phyloP scores from a whole-genome alignment of 2,888 invertebrate species.

The Cerceris rybyensis region DNA sequence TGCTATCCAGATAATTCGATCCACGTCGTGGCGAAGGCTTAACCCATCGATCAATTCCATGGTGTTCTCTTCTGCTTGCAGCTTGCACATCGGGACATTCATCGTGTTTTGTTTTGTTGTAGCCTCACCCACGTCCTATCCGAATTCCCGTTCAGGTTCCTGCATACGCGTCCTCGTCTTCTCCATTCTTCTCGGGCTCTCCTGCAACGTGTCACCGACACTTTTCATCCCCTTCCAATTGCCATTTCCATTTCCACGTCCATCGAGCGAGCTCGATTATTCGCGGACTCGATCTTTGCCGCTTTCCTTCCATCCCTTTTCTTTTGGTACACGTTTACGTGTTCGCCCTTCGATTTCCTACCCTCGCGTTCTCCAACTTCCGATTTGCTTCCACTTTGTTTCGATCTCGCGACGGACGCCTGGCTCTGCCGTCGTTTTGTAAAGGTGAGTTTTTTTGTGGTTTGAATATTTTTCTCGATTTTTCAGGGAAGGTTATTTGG shows the following conservation, averaged over 20 bases:
- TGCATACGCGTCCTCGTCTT: conserved; percentile 66
- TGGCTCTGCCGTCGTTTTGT: conserved; percentile 54
- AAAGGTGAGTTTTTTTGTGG: conserved; percentile 61
- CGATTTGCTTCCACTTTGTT: conserved; percentile 58
- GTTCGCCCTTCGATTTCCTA: conserved; percentile 52
- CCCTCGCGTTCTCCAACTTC: conserved; percentile 44
- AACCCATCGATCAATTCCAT: conserved; percentile 55
- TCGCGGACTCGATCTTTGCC: conserved; percentile 19
- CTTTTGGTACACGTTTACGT: conserved; percentile 27
- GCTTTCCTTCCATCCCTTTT: conserved; percentile 40
- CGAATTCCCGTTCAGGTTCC: conserved; percentile 58
- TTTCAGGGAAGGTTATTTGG: not conserved
- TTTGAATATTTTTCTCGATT: not conserved
- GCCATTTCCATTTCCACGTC: conserved; percentile 38
- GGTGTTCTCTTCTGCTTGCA: conserved; percentile 74
- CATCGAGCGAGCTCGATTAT: conserved; percentile 23
- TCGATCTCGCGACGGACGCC: conserved; percentile 56
- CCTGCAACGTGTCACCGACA: conserved; percentile 18
- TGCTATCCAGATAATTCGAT: conserved; percentile 54
- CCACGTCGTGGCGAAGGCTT: conserved; percentile 58
- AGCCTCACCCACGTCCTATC: conserved; percentile 71
- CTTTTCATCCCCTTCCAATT: conserved; percentile 17
- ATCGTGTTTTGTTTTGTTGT: conserved; percentile 82
- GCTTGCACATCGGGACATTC: conserved; percentile 82
- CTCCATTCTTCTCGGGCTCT: conserved; percentile 59